Evolutionary conservation across 2,113 vertebrate genomes (phyloP).

Genomic region (Amblyopsis rosae): DNA sequence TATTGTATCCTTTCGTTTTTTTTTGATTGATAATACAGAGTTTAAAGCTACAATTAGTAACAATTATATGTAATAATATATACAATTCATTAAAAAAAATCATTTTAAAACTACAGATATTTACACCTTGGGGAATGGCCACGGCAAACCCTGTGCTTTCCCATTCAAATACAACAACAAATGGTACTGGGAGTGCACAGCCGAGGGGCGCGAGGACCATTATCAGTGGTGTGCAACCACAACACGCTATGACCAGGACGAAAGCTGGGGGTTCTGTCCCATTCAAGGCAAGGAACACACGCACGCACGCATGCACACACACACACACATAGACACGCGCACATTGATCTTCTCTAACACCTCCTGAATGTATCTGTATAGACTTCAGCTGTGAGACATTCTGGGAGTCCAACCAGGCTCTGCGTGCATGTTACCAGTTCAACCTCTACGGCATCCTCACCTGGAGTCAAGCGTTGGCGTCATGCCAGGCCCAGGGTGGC

Average conservation of each 20-base stretch:
- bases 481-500: conserved; percentile 87
- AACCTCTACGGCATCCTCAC: conserved; percentile 84
- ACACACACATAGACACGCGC: neutral
- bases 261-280: conserved; percentile 93
- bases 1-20: too few species aligned
- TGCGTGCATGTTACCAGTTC: conserved; percentile 88
- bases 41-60: too few species aligned
- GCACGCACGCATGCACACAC: conserved; percentile 1
- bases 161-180: conserved; percentile 90
- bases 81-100: too few species aligned
- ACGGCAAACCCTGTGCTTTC: conserved; percentile 85
- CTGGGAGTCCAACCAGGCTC: conserved; percentile 82
- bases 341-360: neutral
- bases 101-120: conserved; percentile 75
- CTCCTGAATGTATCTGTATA: conserved; percentile 25
- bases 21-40: too few species aligned
- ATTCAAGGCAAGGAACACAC: conserved; percentile 77
- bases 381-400: conserved; percentile 77
- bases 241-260: conserved; percentile 82
- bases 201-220: conserved; percentile 82
- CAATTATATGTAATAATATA: too few species aligned
- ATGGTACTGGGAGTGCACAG: conserved; percentile 88
- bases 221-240: conserved; percentile 89
- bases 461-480: conserved; percentile 85
- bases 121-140: conserved; percentile 87